Conservation (phyloP, 2,888 invertebrate genomes). For the Hoplodrina blanda region DNA sequence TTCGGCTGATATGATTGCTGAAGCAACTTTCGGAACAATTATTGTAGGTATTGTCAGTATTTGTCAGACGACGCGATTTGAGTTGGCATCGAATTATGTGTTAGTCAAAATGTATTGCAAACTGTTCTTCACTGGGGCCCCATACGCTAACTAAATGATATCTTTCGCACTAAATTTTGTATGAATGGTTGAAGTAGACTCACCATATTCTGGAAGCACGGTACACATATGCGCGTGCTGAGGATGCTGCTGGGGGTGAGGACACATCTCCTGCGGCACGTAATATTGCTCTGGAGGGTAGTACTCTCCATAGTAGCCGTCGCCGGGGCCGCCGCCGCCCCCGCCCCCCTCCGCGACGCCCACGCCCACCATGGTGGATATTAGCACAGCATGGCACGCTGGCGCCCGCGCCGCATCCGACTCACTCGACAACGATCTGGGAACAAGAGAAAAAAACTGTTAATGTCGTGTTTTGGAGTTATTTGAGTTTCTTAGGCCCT, state of each 20-base stretch:
- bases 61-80: background rate
- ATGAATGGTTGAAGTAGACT: slow-evolving; percentile 69
- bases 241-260: slow-evolving; percentile 91
- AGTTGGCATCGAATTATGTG: background rate
- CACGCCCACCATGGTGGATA: slow-evolving; percentile 86
- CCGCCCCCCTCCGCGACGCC: slow-evolving; percentile 87
- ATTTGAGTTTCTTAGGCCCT: background rate
- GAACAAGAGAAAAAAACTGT: slow-evolving; percentile 65
- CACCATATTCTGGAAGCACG: slow-evolving; percentile 94
- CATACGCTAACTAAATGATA: too few species aligned
- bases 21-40: too few species aligned
- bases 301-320: slow-evolving; percentile 90
- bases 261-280: slow-evolving; percentile 91
- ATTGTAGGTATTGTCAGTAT: too few species aligned
- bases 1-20: too few species aligned
- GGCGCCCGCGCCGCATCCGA: slow-evolving; percentile 78
- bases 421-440: slow-evolving; percentile 75
- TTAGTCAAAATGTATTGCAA: too few species aligned
- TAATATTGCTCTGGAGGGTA: slow-evolving; percentile 91
- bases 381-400: slow-evolving; percentile 84
- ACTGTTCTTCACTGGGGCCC: too few species aligned
- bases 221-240: slow-evolving; percentile 92
- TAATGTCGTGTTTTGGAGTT: background rate
- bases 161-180: too few species aligned
- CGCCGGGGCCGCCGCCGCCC: slow-evolving; percentile 82